Evolutionary conservation across 1,140 invertebrate genomes (phyloP).

Genomic region (Linepithema humile): DNA sequence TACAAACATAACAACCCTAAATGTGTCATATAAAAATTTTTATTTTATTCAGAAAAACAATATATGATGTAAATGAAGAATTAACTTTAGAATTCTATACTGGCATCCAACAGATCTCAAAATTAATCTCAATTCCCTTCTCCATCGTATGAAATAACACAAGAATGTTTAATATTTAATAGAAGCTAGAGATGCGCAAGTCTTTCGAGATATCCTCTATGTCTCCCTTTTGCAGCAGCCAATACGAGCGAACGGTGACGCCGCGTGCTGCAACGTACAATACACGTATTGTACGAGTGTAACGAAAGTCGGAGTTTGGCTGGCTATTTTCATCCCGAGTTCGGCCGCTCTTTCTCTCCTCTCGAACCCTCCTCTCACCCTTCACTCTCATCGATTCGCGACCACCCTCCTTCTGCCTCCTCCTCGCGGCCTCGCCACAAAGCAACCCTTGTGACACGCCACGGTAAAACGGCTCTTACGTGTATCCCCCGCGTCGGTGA

Average conservation of each 20-base stretch:
- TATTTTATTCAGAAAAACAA: too few relatives aligned
- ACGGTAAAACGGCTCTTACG: conserved; percentile 35
- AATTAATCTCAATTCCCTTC: too few relatives aligned
- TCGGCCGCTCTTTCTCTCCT: conserved; percentile 48
- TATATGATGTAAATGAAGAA: too few relatives aligned
- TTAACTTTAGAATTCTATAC: too few relatives aligned
- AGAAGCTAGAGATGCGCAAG: not conserved
- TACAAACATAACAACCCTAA: too few relatives aligned
- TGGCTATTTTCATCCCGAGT: conserved; percentile 66
- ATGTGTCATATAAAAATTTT: too few relatives aligned
- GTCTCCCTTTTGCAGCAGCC: not conserved
- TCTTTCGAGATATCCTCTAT: not conserved
- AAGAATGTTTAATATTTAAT: not conserved
- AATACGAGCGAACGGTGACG: conserved; percentile 9
- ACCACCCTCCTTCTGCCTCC: not conserved
- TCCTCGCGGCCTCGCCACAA: conserved; percentile 13
- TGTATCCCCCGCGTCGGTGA: conserved; percentile 26
- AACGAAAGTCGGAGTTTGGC: conserved; percentile 50
- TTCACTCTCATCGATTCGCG: conserved; percentile 40
- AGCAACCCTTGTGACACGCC: conserved; percentile 33
- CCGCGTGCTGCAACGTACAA: not conserved
- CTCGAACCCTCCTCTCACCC: conserved; percentile 35
- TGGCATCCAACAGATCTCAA: too few relatives aligned
- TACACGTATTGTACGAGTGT: conserved; percentile 33
- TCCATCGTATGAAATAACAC: not conserved